Evolutionary conservation across 1,140 invertebrate species (phyloP), one percentile per base, ranked within the genome.

Genomic region (Latrodectus geometricus): DNA sequence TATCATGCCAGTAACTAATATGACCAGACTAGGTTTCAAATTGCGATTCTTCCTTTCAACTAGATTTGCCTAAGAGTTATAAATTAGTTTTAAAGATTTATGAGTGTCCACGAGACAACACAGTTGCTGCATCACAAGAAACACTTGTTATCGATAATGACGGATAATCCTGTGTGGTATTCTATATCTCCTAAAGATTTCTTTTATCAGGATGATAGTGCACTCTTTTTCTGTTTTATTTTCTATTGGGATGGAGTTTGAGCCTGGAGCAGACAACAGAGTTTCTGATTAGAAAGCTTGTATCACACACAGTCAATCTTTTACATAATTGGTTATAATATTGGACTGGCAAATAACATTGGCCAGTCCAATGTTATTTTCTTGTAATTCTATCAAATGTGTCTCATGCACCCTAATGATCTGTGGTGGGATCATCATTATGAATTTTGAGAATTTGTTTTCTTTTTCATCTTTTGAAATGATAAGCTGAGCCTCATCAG

Each of bases 1-100:
- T 12, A 9, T 21, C 5, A 48, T 77, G 75, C n/a, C 11, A 35
- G 15, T 21, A 9, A 66, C 14, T 0, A 77, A 20, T 14, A 80
- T 70, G n/a, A 66, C 66, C 9, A 70, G 11, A 17, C 68, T n/a
- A n/a, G n/a, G n/a, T n/a, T n/a, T n/a, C n/a, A n/a, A n/a, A n/a
- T n/a, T n/a, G n/a, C n/a, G n/a, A 35, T 80, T 80, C n/a, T 80
- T 80, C 12, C 78, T n/a, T 52, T 80, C 78, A 8, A 49, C 65
- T 68, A 65, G 65, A 20, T 80, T 80, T 7, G 48, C 23, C 35
- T 80, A 65, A 15, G 65, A 65, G n/a, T 52, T 20, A 69, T 50
- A 80, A 17, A 80, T 15, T 0, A 35, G 78, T 9, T 21, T 80
- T 8, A 80, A 11, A 56, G 2, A 21, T 80, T 80, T 9, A 14